Evolutionary conservation across 2,888 invertebrate genomes (phyloP).

Genomic region (Drosophila longiperda): DNA sequence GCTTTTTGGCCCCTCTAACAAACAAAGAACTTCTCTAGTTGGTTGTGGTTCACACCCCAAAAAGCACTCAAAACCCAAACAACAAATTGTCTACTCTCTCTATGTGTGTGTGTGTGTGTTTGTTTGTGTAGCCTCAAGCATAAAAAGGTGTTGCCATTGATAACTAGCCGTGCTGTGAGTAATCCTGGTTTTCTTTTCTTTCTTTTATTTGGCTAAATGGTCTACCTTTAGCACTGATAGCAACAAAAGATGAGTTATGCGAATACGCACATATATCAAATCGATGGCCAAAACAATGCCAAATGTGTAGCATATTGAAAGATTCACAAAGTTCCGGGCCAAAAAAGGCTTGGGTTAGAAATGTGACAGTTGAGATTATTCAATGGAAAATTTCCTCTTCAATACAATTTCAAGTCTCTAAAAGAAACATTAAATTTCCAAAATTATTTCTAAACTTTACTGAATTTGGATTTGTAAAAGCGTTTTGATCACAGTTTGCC

Average conservation of each 20-base stretch:
- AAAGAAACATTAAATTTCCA: accelerated
- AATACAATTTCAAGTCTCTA: background rate
- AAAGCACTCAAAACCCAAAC: slow-evolving; percentile 73
- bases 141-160: slow-evolving; percentile 70
- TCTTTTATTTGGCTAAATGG: slow-evolving; percentile 28
- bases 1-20: slow-evolving; percentile 36
- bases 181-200: background rate
- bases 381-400: background rate
- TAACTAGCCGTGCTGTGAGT: slow-evolving; percentile 33
- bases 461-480: background rate
- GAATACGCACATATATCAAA: slow-evolving; percentile 14
- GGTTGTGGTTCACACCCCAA: slow-evolving; percentile 45
- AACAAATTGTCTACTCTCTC: slow-evolving; percentile 64
- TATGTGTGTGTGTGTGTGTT: background rate
- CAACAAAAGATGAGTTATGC: slow-evolving; percentile 47
- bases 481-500: background rate
- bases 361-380: background rate
- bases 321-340: slow-evolving; percentile 17
- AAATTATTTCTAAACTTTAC: background rate
- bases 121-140: slow-evolving; percentile 21
- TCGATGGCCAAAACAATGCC: slow-evolving; percentile 27
- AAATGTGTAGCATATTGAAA: slow-evolving; percentile 34
- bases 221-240: slow-evolving; percentile 45
- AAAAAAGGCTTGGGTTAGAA: background rate
- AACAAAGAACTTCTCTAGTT: slow-evolving; percentile 64